These are phyloP conservation scores for Hesperophylax magnus DNA, from an alignment of 1,140 invertebrate genomes.

Conservation along the genomic window DNA sequence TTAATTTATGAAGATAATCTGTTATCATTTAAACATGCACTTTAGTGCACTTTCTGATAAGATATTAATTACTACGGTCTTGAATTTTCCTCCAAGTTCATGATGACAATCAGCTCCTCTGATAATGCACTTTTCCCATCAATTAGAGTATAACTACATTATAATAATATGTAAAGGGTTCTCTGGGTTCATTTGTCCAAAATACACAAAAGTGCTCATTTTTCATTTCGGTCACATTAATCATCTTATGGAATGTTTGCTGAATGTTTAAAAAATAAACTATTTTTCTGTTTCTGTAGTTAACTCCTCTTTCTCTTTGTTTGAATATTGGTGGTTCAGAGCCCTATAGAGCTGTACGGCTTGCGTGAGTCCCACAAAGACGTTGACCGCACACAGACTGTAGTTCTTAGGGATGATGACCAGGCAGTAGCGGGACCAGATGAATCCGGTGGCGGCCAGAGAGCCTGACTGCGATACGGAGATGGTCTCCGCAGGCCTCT, in stretches of 20 bases:
- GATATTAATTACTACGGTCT: no score
- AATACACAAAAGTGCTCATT: no score
- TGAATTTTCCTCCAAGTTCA: no score
- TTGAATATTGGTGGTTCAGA: slow-evolving; percentile 63
- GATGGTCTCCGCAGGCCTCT: slow-evolving; percentile 90
- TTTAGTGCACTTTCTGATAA: no score
- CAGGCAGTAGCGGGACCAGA: slow-evolving; percentile 91
- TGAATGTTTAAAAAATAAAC: neutral
- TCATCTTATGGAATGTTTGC: neutral
- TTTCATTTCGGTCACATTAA: no score
- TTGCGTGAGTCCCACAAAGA: slow-evolving; percentile 91
- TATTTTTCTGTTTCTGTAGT: neutral
- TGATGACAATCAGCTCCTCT: no score
- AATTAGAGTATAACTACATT: no score
- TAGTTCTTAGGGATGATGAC: slow-evolving; percentile 97
- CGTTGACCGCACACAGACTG: slow-evolving; percentile 92
- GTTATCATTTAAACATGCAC: no score
- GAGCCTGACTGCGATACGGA: slow-evolving; percentile 89
- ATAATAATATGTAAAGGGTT: no score
- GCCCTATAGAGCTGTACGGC: slow-evolving; percentile 85
- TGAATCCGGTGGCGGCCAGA: slow-evolving; percentile 81
- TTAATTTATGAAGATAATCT: no score
- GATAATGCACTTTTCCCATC: no score
- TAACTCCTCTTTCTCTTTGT: slow-evolving; percentile 59
- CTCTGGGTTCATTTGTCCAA: no score